A percentile compares a stretch with the other conserved stretches of the same genome.
Conservation (phyloP, 2,888 invertebrate genomes). For the Patella pellucida region DNA sequence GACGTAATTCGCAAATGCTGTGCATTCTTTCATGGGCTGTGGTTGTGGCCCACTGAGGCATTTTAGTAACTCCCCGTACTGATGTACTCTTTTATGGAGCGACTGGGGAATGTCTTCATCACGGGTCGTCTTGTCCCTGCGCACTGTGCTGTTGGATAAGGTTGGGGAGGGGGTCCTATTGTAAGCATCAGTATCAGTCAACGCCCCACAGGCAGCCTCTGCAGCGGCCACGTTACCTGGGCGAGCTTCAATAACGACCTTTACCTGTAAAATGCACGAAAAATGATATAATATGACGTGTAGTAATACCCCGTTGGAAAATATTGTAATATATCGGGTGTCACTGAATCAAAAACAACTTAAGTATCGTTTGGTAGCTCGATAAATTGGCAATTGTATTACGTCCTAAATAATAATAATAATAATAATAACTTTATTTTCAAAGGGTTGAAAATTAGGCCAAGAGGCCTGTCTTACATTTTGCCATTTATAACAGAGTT, state of each 20-base stretch:
- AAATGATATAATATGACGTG: no score
- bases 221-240: constrained; percentile 21
- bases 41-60: constrained; percentile 31
- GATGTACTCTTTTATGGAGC: constrained; percentile 27
- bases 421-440: no score
- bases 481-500: no score
- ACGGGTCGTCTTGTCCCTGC: constrained; percentile 3
- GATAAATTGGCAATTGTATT: no score
- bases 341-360: no score
- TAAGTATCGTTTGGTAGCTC: no score
- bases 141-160: background rate
- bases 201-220: constrained; percentile 21
- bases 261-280: constrained; percentile 23
- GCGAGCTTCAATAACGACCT: constrained; percentile 23
- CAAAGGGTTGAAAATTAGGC: no score
- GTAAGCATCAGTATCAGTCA: constrained; percentile 1
- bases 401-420: no score
- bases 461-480: no score
- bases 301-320: no score
- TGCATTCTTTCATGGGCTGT: constrained; percentile 24
- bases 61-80: constrained; percentile 25
- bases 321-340: no score
- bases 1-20: constrained; percentile 35
- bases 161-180: constrained; percentile 18
- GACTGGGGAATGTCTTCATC: constrained; percentile 19